Evolutionary conservation across 64 coral and sea anemone species (phyloP), one percentile per base, ranked within the genome.

Genomic region (Trachythela sp.): DNA sequence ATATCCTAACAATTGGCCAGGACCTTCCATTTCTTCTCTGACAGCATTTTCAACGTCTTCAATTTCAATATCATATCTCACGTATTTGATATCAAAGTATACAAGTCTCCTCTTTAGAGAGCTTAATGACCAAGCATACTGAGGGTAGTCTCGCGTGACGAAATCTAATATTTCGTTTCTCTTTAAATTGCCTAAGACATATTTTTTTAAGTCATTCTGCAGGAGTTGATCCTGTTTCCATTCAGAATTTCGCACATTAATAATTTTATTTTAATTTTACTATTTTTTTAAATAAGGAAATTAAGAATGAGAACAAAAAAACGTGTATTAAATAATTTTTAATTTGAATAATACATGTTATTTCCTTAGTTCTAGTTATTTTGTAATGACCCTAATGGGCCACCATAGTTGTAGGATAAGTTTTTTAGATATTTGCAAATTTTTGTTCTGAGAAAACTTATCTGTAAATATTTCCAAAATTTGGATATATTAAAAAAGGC

Each of bases 11-110:
- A 80, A 36, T 13, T 80, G 75, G 33, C 75, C 75, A 37, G 75
- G 75, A 80, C 75, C 75, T 37, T 40, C 75, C 75, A 80, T 80
- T 36, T 80, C 75, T 36, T 80, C 75, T 37, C 75, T 35, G 8
- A 40, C 31, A 30, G 30, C 75, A 30, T 36, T 7, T 36, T 80
- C 32, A 37, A 80, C 32, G 4, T 80, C 4, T 80, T 36, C 75
- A 80, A 80, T 40, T 35, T 80, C 32, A 80, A 80, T 80, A 80
- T 80, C 32, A 36, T 80, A 80, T 80, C 75, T 80, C 7, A 80
- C 30, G 31, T 37, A 80, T 77, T 77, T 77, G 24, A 77, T 77
- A 77, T 77, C 71, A 77, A 77, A 35, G 31, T 14, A 80, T 35
- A 29, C 75, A 34, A 80, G 32, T 80, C 30, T 80, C 20, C 75